Percentiles rank a stretch among this genome's conserved stretches.
Conservation (phyloP, 2,113 vertebrate species). For the Sigmodon hispidus region DNA sequence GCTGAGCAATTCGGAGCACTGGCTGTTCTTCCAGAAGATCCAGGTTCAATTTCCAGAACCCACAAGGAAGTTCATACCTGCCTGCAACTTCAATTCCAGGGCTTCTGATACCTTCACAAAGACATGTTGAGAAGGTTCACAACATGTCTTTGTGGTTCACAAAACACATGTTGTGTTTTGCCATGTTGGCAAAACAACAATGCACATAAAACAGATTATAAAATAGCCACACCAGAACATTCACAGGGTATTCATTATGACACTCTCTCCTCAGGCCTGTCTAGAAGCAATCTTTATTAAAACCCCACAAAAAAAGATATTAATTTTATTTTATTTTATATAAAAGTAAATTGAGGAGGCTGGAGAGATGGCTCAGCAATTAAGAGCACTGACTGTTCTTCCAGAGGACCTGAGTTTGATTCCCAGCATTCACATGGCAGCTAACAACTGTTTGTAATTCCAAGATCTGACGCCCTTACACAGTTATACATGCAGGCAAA, state of each 20-base stretch:
- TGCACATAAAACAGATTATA: neutral
- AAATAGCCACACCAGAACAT: neutral
- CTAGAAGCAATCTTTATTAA: constrained; percentile 19
- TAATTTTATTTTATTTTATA: neutral
- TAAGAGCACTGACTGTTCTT: no score
- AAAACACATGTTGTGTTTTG: no score
- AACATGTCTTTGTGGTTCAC: no score
- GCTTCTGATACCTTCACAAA: neutral
- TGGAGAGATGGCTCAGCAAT: no score
- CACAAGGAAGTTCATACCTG: neutral
- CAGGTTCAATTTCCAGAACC: neutral
- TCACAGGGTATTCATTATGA: neutral
- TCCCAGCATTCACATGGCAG: no score
- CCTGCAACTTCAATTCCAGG: neutral
- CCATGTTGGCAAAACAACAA: neutral
- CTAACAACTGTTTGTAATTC: no score
- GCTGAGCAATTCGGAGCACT: neutral
- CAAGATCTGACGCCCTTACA: no score
- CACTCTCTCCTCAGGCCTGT: neutral
- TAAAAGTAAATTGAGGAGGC: neutral
- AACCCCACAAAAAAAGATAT: neutral
- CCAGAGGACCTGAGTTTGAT: no score
- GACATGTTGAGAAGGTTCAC: no score
- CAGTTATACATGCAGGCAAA: no score
- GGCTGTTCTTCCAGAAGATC: neutral